phyloP scores from a whole-genome alignment of 2,113 vertebrate species.

The Microtus pennsylvanicus region DNA sequence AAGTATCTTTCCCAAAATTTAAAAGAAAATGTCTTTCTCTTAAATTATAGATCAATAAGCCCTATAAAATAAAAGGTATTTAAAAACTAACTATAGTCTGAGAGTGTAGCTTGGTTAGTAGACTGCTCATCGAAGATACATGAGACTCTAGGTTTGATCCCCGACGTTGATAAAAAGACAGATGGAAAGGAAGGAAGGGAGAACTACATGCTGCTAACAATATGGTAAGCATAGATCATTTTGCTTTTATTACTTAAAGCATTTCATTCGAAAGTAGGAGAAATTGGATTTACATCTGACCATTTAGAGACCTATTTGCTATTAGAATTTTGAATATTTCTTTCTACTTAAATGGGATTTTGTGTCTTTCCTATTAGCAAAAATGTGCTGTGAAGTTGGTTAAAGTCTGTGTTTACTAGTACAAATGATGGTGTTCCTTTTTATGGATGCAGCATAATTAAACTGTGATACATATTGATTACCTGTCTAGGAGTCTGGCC shows the following conservation, averaged over 20 bases:
- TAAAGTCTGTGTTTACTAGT: constrained; percentile 6
- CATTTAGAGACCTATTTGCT: background rate
- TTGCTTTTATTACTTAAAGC: background rate
- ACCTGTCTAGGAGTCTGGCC: background rate
- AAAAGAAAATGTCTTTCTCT: background rate
- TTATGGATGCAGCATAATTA: background rate
- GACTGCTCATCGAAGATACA: too few relatives aligned
- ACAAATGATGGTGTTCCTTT: background rate
- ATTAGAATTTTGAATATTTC: background rate
- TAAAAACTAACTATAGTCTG: background rate
- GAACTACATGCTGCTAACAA: background rate
- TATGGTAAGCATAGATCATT: background rate
- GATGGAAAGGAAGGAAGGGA: background rate
- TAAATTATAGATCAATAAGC: constrained; percentile 30
- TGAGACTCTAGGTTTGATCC: background rate
- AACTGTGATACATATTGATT: background rate
- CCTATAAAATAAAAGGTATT: constrained; percentile 23
- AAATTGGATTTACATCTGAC: constrained; percentile 1
- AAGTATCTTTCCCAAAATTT: constrained; percentile 23
- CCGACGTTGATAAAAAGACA: background rate
- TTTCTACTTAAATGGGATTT: background rate
- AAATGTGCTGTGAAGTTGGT: background rate
- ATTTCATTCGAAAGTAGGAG: background rate
- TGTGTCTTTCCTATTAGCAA: background rate
- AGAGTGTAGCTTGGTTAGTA: background rate